A percentile compares a stretch with the other conserved stretches of the same genome.
These are phyloP conservation scores for Hafferia zeledoni DNA, from an alignment of 2,797 vertebrate species.

Conservation along the genomic window DNA sequence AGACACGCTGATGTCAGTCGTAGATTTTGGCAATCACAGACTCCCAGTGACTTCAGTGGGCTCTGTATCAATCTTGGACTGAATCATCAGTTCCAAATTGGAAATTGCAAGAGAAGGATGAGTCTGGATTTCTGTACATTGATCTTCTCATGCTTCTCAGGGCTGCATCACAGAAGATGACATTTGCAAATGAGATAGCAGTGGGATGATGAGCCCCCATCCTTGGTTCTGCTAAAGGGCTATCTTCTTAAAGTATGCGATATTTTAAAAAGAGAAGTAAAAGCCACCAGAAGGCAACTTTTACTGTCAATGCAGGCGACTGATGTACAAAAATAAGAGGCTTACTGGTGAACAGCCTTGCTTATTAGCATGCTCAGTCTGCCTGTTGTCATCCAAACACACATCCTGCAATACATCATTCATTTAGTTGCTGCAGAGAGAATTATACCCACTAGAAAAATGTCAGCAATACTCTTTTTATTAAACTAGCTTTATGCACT, in stretches of 20 bases:
- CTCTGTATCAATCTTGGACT: not conserved
- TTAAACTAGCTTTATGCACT: not conserved
- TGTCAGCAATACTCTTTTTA: not conserved
- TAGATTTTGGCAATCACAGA: not conserved
- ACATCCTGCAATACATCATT: not conserved
- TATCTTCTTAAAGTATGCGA: not conserved
- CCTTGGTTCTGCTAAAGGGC: not conserved
- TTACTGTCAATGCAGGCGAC: not conserved
- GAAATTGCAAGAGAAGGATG: not conserved
- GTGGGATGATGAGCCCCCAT: not conserved
- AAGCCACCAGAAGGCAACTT: not conserved
- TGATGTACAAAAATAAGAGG: not conserved
- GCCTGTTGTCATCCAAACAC: not conserved
- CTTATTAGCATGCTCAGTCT: not conserved
- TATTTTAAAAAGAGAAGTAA: not conserved
- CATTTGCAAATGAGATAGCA: not conserved
- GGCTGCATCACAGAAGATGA: not conserved
- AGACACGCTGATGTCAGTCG: not conserved
- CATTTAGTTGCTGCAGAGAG: not conserved
- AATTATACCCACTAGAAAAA: slow-evolving; percentile 8
- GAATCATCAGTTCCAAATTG: not conserved
- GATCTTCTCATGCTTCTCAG: not conserved
- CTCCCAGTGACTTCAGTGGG: not conserved
- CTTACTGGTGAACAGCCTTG: not conserved
- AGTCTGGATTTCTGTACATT: not conserved